Evolutionary conservation across 2,113 vertebrate genomes (phyloP).

Genomic region (Corythornis vintsioides): DNA sequence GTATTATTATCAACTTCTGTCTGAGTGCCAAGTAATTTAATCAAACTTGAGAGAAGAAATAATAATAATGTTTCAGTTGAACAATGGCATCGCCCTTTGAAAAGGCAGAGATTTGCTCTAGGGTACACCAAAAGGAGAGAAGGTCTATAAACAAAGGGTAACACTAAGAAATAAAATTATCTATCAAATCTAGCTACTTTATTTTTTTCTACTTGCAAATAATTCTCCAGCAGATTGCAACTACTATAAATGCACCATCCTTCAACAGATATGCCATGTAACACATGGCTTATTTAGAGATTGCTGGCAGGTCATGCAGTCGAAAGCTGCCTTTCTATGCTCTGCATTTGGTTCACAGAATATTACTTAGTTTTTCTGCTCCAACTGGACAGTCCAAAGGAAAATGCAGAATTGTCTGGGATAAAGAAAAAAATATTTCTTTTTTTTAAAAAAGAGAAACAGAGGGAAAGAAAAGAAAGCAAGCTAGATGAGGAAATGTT

Average conservation of each 20-base stretch:
- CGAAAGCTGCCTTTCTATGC: background rate
- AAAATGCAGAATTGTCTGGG: background rate
- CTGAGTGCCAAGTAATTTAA: slow-evolving; percentile 58
- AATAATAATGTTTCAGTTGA: slow-evolving; percentile 50
- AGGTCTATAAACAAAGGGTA: slow-evolving; percentile 56
- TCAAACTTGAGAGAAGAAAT: slow-evolving; percentile 61
- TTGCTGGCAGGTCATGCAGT: background rate
- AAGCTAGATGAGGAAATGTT: background rate
- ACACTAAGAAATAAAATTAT: slow-evolving; percentile 25
- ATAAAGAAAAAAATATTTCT: background rate
- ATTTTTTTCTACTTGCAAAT: background rate
- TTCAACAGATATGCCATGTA: background rate
- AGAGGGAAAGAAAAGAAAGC: background rate
- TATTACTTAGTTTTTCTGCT: background rate
- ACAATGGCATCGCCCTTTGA: slow-evolving; percentile 54
- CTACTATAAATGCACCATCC: background rate
- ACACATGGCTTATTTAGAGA: slow-evolving; percentile 6
- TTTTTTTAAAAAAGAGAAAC: background rate
- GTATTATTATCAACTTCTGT: slow-evolving; percentile 44
- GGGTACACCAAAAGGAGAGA: slow-evolving; percentile 42
- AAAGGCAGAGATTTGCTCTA: slow-evolving; percentile 58
- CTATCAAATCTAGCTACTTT: slow-evolving; percentile 15
- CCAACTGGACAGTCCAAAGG: background rate
- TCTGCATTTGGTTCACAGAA: background rate
- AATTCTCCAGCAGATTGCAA: slow-evolving; percentile 24